Base-by-base conservation (phyloP, 2,113 vertebrate genomes). In the Cryptotis parvus region DNA sequence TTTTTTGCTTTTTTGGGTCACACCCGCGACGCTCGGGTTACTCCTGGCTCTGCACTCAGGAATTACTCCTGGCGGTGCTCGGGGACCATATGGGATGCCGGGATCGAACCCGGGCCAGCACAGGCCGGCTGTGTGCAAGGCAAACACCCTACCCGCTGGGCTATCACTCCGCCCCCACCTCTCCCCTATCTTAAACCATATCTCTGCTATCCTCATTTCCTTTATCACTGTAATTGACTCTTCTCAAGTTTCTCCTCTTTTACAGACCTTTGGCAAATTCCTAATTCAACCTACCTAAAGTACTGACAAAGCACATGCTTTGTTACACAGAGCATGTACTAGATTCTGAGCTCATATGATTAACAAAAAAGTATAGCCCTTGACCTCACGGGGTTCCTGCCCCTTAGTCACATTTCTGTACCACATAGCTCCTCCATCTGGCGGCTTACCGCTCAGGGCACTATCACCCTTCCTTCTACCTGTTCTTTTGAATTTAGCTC, bases 231-330 rank as follows among this genome's bases (percentile, higher is more conserved):
- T 63, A 37, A 15, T 84, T 80, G 43, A 55, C 65, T 94, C 61
- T 80, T 85, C 29, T 41, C 63, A 39, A 70, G 37, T 43, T 41
- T 3, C 4, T 43, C 39, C 27, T 70, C 7, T 61, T 41, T 69
- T 81, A 61, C 1, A 86, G 82, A 87, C 45, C 6, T 72, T 84
- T 58, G 52, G 41, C 31, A 37, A 24, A 18, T 45, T 77, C 49
- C 39, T 74, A 70, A 75, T 89, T 91, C 73, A 89, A 61, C 49
- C 31, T n/a, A 41, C 43, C n/a, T n/a, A n/a, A 88, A 61, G 37
- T 61, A 43, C 66, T 70, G 35, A 61, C 7, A 83, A 20, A 79
- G 22, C 35, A 86, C 69, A 2, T 86, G 55, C 65, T 77, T 31
- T 18, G 8, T 33, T 49, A 49, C 9, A 78, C 15, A 82, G 43